A percentile compares a stretch with the other conserved stretches of the same genome.
Conservation (phyloP, 2,888 invertebrate species). For the Disparrhopalites patrizii region DNA sequence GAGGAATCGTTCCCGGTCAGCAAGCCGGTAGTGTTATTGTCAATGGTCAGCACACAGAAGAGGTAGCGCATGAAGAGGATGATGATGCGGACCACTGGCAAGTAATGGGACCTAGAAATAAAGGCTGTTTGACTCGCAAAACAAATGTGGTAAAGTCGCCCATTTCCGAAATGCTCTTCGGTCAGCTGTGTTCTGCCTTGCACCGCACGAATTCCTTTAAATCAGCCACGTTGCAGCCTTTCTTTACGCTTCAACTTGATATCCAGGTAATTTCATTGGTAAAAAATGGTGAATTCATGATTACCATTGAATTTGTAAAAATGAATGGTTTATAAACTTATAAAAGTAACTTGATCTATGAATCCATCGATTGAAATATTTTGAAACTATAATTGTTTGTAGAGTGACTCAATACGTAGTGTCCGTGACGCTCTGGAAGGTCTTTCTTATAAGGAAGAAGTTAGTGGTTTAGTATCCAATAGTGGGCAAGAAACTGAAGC, state of each 20-base stretch:
- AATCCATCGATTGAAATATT: background rate
- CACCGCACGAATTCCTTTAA: constrained; percentile 66
- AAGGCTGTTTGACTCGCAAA: constrained; percentile 80
- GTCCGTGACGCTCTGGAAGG: constrained; percentile 85
- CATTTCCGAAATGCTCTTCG: constrained; percentile 88
- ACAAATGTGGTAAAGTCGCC: constrained; percentile 80
- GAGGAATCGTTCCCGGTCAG: background rate
- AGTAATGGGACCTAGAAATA: constrained; percentile 76
- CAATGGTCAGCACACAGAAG: constrained; percentile 35
- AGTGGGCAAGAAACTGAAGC: constrained; percentile 81
- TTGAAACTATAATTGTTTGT: constrained; percentile 16
- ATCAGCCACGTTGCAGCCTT: constrained; percentile 90
- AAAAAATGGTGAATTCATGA: background rate
- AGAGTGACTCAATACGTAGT: constrained; percentile 54
- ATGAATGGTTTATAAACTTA: too few relatives aligned
- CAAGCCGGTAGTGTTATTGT: background rate
- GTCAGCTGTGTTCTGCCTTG: constrained; percentile 79
- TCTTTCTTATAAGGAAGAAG: constrained; percentile 74
- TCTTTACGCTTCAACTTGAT: constrained; percentile 90
- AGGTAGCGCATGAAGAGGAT: constrained; percentile 46
- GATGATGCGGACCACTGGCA: constrained; percentile 48
- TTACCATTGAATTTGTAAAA: too few relatives aligned
- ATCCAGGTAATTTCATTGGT: constrained; percentile 66
- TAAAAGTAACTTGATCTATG: background rate
- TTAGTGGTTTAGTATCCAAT: constrained; percentile 80